Percentiles rank a stretch among this genome's conserved stretches.
Conservation (phyloP, 2,797 vertebrate genomes). For the Sphaeramia orbicularis region DNA sequence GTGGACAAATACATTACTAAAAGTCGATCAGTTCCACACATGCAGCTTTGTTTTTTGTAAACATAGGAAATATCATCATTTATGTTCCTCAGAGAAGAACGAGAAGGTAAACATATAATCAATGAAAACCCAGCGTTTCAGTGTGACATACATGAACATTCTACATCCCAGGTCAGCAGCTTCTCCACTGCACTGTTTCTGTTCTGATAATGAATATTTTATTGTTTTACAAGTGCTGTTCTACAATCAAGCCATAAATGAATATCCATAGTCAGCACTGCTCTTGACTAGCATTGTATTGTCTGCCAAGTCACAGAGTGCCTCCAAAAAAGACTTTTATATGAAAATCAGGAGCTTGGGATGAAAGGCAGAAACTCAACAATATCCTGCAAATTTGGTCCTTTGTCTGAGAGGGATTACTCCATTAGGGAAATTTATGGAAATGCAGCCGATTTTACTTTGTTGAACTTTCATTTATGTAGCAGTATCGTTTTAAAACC, state of each 20-base stretch:
- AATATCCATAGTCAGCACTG: constrained; percentile 74
- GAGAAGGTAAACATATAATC: too few relatives aligned
- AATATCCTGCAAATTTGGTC: constrained; percentile 79
- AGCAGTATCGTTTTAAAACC: constrained; percentile 72
- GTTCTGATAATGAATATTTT: constrained; percentile 84
- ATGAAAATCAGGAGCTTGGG: constrained; percentile 85
- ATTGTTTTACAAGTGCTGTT: constrained; percentile 79
- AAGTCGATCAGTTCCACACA: too few relatives aligned
- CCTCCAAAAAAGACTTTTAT: constrained; percentile 85
- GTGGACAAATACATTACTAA: too few relatives aligned
- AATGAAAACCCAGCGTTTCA: too few relatives aligned
- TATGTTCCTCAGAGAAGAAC: too few relatives aligned
- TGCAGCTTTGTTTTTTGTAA: too few relatives aligned
- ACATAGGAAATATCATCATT: too few relatives aligned
- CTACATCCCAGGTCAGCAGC: too few relatives aligned
- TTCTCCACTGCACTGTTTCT: constrained; percentile 86
- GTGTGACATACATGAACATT: too few relatives aligned
- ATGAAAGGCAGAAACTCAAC: constrained; percentile 83
- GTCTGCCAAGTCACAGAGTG: constrained; percentile 81
- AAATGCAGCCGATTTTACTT: constrained; percentile 80
- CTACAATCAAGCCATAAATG: constrained; percentile 77
- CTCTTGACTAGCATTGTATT: constrained; percentile 73
- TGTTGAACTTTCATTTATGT: constrained; percentile 82
- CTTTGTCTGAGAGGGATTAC: constrained; percentile 82
- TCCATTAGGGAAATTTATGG: constrained; percentile 89